Percentiles rank a stretch among this genome's conserved stretches.
These are phyloP conservation scores for Clarias platycephalus DNA, from an alignment of 2,797 vertebrate genomes.

Conservation along the genomic window DNA sequence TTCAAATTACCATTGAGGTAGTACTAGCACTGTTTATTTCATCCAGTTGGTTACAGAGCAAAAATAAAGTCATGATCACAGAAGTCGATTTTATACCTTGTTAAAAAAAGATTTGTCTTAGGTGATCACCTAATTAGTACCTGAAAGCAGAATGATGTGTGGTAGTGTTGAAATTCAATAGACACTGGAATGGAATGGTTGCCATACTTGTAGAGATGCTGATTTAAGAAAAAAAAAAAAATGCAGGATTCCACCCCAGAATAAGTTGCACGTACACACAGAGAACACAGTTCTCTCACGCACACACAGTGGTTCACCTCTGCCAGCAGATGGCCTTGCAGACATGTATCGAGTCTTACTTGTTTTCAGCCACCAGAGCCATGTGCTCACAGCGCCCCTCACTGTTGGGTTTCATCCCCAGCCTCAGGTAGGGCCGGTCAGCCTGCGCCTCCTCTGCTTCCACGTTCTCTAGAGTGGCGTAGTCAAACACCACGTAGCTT, in stretches of 20 bases:
- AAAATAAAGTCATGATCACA: no score
- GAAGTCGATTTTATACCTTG: no score
- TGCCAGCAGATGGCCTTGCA: slow-evolving; percentile 49
- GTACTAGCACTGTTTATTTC: no score
- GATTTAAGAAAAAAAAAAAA: background rate
- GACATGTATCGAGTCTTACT: slow-evolving; percentile 68
- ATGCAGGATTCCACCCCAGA: background rate
- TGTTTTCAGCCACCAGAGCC: slow-evolving; percentile 78
- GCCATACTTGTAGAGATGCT: no score
- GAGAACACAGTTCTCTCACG: background rate
- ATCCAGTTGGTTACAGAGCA: no score
- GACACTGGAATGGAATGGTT: no score
- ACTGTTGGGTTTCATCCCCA: slow-evolving; percentile 84
- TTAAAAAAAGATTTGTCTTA: no score
- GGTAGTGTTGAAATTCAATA: no score
- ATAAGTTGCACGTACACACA: background rate
- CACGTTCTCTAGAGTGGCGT: slow-evolving; percentile 83
- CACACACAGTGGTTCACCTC: background rate
- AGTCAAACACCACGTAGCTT: slow-evolving; percentile 88
- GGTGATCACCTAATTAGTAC: no score
- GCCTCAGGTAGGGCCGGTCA: slow-evolving; percentile 74
- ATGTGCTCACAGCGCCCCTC: slow-evolving; percentile 81
- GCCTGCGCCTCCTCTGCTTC: slow-evolving; percentile 73
- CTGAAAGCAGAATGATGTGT: no score
- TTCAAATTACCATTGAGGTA: no score